These are phyloP conservation scores for Drosophila sturtevanti DNA, from an alignment of 1,140 invertebrate genomes.

Conservation along the genomic window DNA sequence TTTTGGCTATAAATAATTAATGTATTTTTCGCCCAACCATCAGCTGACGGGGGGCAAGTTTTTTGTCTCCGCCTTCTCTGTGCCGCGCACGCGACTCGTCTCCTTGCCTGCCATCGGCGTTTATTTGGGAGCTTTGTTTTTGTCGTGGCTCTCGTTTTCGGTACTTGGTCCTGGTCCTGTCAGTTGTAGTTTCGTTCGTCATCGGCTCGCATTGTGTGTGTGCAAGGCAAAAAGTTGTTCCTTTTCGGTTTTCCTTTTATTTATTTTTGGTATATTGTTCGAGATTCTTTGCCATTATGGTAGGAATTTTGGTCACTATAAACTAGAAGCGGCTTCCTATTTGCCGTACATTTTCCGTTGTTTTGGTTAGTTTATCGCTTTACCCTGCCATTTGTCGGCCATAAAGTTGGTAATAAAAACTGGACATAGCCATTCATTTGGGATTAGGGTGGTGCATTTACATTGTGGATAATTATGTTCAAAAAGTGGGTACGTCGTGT, in stretches of 20 bases:
- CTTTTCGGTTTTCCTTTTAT: background rate
- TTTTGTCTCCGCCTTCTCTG: background rate
- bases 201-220: slow-evolving; percentile 41
- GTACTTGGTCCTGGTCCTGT: slow-evolving; percentile 37
- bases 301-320: slow-evolving; percentile 4
- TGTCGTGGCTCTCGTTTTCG: background rate
- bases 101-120: background rate
- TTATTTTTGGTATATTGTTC: too few relatives aligned
- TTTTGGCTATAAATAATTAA: slow-evolving; percentile 65
- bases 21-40: slow-evolving; percentile 23
- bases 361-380: background rate
- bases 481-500: slow-evolving; percentile 82
- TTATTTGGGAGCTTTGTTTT: background rate
- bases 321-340: slow-evolving; percentile 20
- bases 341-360: background rate
- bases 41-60: slow-evolving; percentile 50
- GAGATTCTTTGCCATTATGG: slow-evolving; percentile 7
- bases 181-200: slow-evolving; percentile 59
- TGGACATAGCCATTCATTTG: background rate
- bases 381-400: background rate
- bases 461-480: slow-evolving; percentile 53
- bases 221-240: slow-evolving; percentile 18
- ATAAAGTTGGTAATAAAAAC: slow-evolving; percentile 11
- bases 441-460: slow-evolving; percentile 4
- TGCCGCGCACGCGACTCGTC: slow-evolving; percentile 15